These are phyloP conservation scores for Chymomyza fuscimana DNA, from an alignment of 2,888 invertebrate genomes.

Conservation along the genomic window DNA sequence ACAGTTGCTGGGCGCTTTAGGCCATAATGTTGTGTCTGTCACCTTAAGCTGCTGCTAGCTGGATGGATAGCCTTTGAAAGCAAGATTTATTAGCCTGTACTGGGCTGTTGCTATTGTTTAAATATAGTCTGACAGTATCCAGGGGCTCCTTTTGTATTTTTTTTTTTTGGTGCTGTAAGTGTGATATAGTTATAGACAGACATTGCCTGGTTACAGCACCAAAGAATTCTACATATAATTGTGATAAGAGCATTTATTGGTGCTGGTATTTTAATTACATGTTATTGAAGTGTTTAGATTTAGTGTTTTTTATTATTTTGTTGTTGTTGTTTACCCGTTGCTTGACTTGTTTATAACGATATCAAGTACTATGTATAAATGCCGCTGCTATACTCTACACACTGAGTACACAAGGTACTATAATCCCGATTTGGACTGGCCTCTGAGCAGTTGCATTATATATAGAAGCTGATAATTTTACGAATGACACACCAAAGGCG, in stretches of 20 bases:
- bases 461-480: not conserved
- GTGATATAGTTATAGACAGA: not conserved
- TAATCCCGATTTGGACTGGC: not conserved
- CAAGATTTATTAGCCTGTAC: slow-evolving; percentile 3
- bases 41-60: not conserved
- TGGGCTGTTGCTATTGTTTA: not conserved
- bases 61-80: not conserved
- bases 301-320: slow-evolving; percentile 13
- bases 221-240: not conserved
- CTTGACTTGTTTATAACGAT: slow-evolving; percentile 20
- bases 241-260: not conserved
- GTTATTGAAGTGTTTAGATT: slow-evolving; percentile 42
- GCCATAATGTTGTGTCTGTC: not conserved
- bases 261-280: slow-evolving; percentile 57
- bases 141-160: not conserved
- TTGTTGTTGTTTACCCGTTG: slow-evolving; percentile 24
- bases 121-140: not conserved
- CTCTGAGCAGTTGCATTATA: not conserved
- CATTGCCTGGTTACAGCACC: not conserved
- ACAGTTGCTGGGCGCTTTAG: not conserved
- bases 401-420: not conserved
- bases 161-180: not conserved
- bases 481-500: not conserved
- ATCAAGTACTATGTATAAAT: not conserved
- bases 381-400: too few relatives aligned